A percentile compares a stretch with the other conserved stretches of the same genome.
phyloP scores from a whole-genome alignment of 2,888 invertebrate species.

The Congeria kusceri region DNA sequence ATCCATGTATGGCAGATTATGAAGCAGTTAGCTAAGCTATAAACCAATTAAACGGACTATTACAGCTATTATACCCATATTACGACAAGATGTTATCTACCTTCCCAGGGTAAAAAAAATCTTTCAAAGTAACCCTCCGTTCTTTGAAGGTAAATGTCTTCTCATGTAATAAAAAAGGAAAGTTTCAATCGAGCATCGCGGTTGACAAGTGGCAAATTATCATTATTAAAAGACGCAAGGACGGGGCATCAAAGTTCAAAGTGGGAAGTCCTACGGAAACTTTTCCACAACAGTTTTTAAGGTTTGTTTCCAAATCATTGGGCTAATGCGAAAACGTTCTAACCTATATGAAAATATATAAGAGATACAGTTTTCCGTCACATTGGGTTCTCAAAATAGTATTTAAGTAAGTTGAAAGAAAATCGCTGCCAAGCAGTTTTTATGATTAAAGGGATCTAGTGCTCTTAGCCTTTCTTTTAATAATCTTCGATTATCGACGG shows the following conservation, averaged over 20 bases:
- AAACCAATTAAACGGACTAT: conserved; percentile 58
- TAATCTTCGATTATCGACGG: too few species aligned
- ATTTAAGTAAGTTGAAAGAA: too few species aligned
- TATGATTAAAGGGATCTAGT: too few species aligned
- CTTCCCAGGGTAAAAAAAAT: conserved; percentile 19
- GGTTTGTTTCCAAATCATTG: too few species aligned
- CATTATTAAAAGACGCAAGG: conserved; percentile 42
- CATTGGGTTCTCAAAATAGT: too few species aligned
- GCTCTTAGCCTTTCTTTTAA: too few species aligned
- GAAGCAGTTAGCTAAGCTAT: conserved; percentile 38
- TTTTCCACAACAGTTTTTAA: too few species aligned
- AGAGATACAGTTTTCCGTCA: too few species aligned
- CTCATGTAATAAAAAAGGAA: conserved; percentile 28
- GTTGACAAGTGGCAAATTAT: conserved; percentile 36
- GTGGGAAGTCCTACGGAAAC: too few species aligned
- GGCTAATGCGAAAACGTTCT: too few species aligned
- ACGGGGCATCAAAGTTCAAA: conserved; percentile 23
- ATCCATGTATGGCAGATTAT: conserved; percentile 6
- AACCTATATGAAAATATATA: too few species aligned
- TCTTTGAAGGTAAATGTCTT: conserved; percentile 22
- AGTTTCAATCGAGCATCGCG: conserved; percentile 27
- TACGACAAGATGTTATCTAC: conserved; percentile 52
- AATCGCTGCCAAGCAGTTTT: too few species aligned
- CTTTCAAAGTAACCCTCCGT: conserved; percentile 22
- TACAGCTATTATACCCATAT: conserved; percentile 46